A percentile compares a stretch with the other conserved stretches of the same genome.
These are phyloP conservation scores for Sebastes minor DNA, from an alignment of 2,797 vertebrate genomes.

Conservation along the genomic window DNA sequence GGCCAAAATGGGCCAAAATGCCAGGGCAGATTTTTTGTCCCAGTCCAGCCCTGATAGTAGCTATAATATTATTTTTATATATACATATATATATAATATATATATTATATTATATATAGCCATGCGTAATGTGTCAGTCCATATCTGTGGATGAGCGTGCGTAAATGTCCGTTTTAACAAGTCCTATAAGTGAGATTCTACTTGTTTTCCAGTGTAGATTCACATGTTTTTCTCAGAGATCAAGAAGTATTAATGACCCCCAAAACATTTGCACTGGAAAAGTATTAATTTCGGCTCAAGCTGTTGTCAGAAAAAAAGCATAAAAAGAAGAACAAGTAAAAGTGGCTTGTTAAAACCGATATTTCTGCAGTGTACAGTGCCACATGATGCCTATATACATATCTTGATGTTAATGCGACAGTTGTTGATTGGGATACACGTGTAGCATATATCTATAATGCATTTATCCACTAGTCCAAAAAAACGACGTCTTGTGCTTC, in stretches of 20 bases:
- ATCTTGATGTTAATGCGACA: slow-evolving; percentile 59
- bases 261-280: neutral
- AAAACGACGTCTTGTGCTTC: slow-evolving; percentile 58
- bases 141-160: slow-evolving; percentile 69
- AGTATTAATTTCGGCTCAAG: neutral
- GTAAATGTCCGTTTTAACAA: slow-evolving; percentile 54
- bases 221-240: slow-evolving; percentile 7
- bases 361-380: slow-evolving; percentile 36
- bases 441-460: slow-evolving; percentile 58
- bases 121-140: slow-evolving; percentile 63
- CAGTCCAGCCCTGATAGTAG: slow-evolving; percentile 1
- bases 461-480: slow-evolving; percentile 38
- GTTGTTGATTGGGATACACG: slow-evolving; percentile 52
- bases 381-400: slow-evolving; percentile 62
- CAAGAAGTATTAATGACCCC: slow-evolving; percentile 18
- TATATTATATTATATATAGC: slow-evolving; percentile 24
- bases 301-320: neutral
- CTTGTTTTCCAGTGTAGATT: neutral
- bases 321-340: neutral
- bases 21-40: too few relatives aligned
- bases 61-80: slow-evolving; percentile 42
- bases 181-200: neutral
- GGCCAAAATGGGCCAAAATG: too few relatives aligned
- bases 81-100: neutral
- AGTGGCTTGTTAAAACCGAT: slow-evolving; percentile 51